Percentiles rank a stretch among this genome's conserved stretches.
phyloP scores from a whole-genome alignment of 1,140 invertebrate genomes.

The Scaptodrosophila lebanonensis region DNA sequence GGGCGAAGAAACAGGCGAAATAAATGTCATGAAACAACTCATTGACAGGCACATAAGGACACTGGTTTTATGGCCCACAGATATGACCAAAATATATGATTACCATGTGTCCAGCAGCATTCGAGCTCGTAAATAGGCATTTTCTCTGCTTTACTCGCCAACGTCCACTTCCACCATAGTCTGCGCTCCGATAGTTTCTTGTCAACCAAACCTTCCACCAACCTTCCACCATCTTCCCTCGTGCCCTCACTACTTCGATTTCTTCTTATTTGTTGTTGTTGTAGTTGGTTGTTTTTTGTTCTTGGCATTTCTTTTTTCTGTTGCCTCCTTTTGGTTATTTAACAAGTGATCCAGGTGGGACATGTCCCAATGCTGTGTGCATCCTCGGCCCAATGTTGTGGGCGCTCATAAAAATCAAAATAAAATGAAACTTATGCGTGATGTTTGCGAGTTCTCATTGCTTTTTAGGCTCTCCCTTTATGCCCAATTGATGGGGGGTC shows the following conservation, averaged over 20 bases:
- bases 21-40: slow-evolving; percentile 77
- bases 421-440: slow-evolving; percentile 76
- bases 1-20: slow-evolving; percentile 54
- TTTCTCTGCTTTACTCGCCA: slow-evolving; percentile 66
- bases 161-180: not conserved
- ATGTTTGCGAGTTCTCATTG: slow-evolving; percentile 52
- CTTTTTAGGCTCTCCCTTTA: slow-evolving; percentile 28
- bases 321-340: slow-evolving; percentile 53
- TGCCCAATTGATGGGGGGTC: slow-evolving; percentile 5
- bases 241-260: slow-evolving; percentile 1
- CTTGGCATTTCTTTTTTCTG: slow-evolving; percentile 49
- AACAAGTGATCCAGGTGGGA: slow-evolving; percentile 76
- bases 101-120: slow-evolving; percentile 76
- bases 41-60: slow-evolving; percentile 77
- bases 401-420: slow-evolving; percentile 72
- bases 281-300: slow-evolving; percentile 40
- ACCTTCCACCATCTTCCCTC: not conserved
- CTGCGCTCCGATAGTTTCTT: too few relatives aligned
- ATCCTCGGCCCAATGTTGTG: not conserved
- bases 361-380: slow-evolving; percentile 25
- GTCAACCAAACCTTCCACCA: not conserved
- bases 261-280: slow-evolving; percentile 6
- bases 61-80: slow-evolving; percentile 77
- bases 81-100: slow-evolving; percentile 78
- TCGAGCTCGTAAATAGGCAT: slow-evolving; percentile 77